Percentiles rank a stretch among this genome's conserved stretches.
Conservation (phyloP, 2,113 vertebrate species). For the Zootoca vivipara region DNA sequence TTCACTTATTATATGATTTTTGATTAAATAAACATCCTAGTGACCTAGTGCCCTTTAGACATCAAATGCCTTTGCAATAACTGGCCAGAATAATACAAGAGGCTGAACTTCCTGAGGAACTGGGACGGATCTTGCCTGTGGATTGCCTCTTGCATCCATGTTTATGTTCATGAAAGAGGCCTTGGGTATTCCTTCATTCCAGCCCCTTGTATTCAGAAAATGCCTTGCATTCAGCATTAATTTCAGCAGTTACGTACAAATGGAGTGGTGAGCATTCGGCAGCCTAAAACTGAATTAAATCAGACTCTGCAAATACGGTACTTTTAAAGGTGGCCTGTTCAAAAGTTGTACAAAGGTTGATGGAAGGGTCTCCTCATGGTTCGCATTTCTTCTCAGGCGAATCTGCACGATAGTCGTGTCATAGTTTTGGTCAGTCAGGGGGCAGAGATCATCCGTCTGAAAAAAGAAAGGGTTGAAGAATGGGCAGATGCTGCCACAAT, state of each 20-base stretch:
- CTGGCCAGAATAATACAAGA: not conserved
- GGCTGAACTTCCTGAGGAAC: not conserved
- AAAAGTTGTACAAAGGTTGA: too few species aligned
- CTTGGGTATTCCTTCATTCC: not conserved
- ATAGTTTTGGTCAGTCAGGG: slow-evolving; percentile 66
- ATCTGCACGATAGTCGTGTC: slow-evolving; percentile 43
- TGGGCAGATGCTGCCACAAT: slow-evolving; percentile 43
- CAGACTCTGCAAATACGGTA: not conserved
- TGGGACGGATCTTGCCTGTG: not conserved
- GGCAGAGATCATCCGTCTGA: slow-evolving; percentile 57
- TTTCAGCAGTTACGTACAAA: not conserved
- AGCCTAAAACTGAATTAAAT: not conserved
- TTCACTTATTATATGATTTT: not conserved
- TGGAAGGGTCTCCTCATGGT: not conserved
- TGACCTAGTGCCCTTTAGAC: not conserved
- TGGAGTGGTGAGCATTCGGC: not conserved
- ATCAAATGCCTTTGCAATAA: not conserved
- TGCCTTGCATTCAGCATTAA: not conserved
- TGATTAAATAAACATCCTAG: not conserved
- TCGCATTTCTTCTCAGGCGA: slow-evolving; percentile 47
- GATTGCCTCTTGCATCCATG: not conserved
- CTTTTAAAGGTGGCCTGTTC: too few species aligned
- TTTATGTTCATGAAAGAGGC: not conserved
- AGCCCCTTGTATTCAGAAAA: not conserved
- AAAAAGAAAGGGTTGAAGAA: slow-evolving; percentile 57